Percentiles rank a stretch among this genome's conserved stretches.
These are phyloP conservation scores for Mylabris sibirica DNA, from an alignment of 2,888 invertebrate species.

Conservation along the genomic window DNA sequence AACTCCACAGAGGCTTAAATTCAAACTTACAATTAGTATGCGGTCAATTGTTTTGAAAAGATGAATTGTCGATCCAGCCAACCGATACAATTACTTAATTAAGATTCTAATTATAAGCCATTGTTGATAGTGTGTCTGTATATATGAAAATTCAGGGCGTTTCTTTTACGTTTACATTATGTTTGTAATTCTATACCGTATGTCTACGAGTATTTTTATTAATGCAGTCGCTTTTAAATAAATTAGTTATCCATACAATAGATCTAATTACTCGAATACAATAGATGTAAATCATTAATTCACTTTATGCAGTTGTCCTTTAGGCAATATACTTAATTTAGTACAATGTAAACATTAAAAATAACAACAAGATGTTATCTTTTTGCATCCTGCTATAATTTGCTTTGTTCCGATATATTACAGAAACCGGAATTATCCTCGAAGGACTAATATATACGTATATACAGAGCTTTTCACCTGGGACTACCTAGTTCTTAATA, in stretches of 20 bases:
- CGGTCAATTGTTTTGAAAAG: background rate
- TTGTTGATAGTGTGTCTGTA: too few species aligned
- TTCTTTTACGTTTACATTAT: too few species aligned
- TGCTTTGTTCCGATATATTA: background rate
- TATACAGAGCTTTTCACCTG: too few species aligned
- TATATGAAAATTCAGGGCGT: too few species aligned
- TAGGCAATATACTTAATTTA: background rate
- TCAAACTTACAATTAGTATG: background rate
- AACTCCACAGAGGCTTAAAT: background rate
- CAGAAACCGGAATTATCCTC: conserved; percentile 1
- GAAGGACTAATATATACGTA: background rate
- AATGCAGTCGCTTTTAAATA: background rate
- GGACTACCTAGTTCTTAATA: too few species aligned
- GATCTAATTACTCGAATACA: conserved; percentile 7
- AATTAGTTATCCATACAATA: background rate
- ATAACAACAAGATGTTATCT: conserved; percentile 9
- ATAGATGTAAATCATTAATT: conserved; percentile 10
- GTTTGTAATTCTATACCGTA: too few species aligned
- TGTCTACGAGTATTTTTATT: background rate
- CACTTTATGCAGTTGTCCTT: background rate
- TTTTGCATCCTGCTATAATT: conserved; percentile 7
- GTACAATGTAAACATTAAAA: background rate
- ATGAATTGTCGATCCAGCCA: background rate
- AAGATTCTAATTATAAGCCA: too few species aligned
- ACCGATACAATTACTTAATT: conserved; percentile 2